These are phyloP conservation scores for Temnothorax nylanderi DNA, from an alignment of 1,140 invertebrate genomes.

Conservation along the genomic window DNA sequence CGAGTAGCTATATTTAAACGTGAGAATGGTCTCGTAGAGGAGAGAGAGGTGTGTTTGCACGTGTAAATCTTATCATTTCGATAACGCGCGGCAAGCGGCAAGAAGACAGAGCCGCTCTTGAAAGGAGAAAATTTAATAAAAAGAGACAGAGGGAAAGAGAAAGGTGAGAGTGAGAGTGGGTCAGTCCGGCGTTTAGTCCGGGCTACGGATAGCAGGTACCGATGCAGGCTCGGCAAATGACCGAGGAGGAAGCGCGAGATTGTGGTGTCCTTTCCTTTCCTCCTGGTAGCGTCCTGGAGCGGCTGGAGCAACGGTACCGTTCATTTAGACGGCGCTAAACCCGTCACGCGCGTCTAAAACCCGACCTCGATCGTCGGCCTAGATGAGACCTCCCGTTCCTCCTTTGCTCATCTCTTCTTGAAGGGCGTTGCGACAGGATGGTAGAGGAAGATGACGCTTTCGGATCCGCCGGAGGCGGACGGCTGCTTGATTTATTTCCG, in stretches of 20 bases:
- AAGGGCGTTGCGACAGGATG: neutral
- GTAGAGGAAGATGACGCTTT: neutral
- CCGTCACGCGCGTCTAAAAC: conserved; percentile 68
- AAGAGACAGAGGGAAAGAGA: conserved; percentile 43
- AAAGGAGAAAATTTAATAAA: conserved; percentile 44
- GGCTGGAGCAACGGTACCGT: conserved; percentile 64
- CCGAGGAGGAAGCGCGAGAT: conserved; percentile 10
- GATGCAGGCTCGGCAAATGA: conserved; percentile 26
- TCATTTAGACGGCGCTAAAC: conserved; percentile 47
- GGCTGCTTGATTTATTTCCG: neutral
- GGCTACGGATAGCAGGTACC: conserved; percentile 38
- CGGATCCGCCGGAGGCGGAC: neutral
- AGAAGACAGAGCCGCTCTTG: neutral
- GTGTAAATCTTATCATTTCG: neutral
- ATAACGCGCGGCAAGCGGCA: neutral
- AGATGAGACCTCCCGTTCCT: conserved; percentile 66
- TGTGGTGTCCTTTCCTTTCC: conserved; percentile 16
- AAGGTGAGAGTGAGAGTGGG: conserved; percentile 57
- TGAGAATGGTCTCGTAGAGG: neutral
- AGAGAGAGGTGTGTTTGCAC: neutral
- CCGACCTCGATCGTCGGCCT: conserved; percentile 76
- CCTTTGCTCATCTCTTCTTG: conserved; percentile 4
- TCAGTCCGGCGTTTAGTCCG: conserved; percentile 30
- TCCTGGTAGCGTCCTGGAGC: neutral
- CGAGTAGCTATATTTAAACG: neutral